Percentiles rank a stretch among this genome's conserved stretches.
phyloP scores from a whole-genome alignment of 2,113 vertebrate species.

The Shinisaurus crocodilurus region DNA sequence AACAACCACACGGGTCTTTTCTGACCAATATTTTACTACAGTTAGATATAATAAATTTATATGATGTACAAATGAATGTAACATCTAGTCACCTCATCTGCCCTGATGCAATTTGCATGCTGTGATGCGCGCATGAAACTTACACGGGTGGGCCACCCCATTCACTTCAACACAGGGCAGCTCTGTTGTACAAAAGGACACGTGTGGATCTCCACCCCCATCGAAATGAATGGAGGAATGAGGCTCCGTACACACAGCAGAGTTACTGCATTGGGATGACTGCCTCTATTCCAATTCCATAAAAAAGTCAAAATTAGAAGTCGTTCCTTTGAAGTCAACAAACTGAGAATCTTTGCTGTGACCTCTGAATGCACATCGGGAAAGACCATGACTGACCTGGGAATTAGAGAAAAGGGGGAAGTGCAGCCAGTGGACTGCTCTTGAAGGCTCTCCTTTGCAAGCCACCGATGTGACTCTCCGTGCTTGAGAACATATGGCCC shows the following conservation, averaged over 20 bases:
- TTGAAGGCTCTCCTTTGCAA: background rate
- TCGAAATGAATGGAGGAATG: background rate
- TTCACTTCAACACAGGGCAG: background rate
- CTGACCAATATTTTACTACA: background rate
- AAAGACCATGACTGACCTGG: background rate
- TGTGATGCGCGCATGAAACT: background rate
- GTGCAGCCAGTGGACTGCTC: background rate
- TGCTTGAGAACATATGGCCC: background rate
- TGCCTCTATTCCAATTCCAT: background rate
- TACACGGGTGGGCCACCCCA: fast-evolving
- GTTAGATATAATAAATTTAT: background rate
- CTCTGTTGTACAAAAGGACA: background rate
- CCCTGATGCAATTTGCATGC: background rate
- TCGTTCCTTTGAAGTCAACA: background rate
- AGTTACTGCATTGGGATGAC: background rate
- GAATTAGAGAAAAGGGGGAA: background rate
- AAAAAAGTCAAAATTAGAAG: fast-evolving
- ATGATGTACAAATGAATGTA: background rate
- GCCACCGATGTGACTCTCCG: background rate
- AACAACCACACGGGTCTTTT: slow-evolving; percentile 10
- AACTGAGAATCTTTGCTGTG: background rate
- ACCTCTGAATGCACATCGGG: background rate
- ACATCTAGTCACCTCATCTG: background rate
- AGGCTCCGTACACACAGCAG: background rate
- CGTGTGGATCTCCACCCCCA: background rate